Base-by-base conservation (phyloP, 2,888 invertebrate species). In the Acleris emargana region DNA sequence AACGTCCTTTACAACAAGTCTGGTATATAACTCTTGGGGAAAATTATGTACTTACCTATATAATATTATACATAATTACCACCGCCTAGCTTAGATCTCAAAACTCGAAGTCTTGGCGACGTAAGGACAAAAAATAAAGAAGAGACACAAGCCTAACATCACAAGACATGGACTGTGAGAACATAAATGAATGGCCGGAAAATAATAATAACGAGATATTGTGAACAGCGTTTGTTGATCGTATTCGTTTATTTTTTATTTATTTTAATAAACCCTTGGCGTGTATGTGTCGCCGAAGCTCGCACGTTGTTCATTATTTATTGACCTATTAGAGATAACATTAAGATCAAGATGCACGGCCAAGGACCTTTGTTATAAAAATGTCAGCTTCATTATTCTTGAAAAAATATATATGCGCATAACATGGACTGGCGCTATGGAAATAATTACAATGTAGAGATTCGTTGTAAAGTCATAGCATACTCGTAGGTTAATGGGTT, bases 301-400 rank as follows among this genome's bases (percentile, higher is more conserved):
- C 89, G 89, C 91, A 88, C 91, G 91, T 90, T 88, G 87, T 82
- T 83, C 78, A 80, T 91, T 91, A 92, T 92, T 92, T 92, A 92
- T 92, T 92, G 91, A 87, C 91, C 91, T 92, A 92, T 92, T 92
- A 92, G 91, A 92, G 91, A 92, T 92, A 91, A 91, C 91, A 91
- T 91, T 89, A 87, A 91, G 91, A 91, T 91, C 92, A 86, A 89
- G 91, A 91, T 90, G 91, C 91, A 91, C 91, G 91, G 91, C 90
- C 89, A 91, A 91, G 90, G 91, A 91, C 91, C 90, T 92, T 92
- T 92, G 91, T 91, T 91, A 91, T 91, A 91, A 92, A 92, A 91
- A 91, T 91, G 89, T 89, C 89, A 86, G 87, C 89, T 88, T 90
- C 91, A 91, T 91, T 92, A 91, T 91, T 91, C 86, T 86, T 86